Conservation (phyloP, 2,113 vertebrate species). For the Eupsittula cactorum region DNA sequence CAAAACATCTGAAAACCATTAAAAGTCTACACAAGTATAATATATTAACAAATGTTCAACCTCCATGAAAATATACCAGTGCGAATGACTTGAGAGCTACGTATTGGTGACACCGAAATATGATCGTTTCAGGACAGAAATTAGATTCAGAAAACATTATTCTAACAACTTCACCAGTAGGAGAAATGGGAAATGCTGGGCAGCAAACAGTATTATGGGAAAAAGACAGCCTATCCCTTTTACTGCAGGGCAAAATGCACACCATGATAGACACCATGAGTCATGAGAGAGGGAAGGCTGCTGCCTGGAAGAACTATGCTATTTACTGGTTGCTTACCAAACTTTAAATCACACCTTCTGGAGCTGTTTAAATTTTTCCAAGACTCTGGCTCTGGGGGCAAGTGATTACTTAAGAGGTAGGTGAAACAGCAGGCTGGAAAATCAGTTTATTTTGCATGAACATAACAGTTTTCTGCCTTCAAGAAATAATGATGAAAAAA, state of each 20-base stretch:
- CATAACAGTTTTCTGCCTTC: not conserved
- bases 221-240: not conserved
- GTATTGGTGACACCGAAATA: rapidly evolving
- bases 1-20: constrained; percentile 12
- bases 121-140: not conserved
- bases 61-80: not conserved
- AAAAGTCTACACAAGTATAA: not conserved
- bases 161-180: not conserved
- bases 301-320: not conserved
- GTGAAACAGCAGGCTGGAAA: not conserved
- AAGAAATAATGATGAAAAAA: not conserved
- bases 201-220: not conserved
- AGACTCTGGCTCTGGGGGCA: not conserved
- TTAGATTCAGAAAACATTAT: not conserved
- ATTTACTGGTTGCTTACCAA: not conserved
- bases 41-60: not conserved
- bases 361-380: not conserved
- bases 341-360: not conserved
- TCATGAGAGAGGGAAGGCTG: not conserved
- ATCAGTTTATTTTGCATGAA: not conserved
- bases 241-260: not conserved
- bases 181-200: not conserved
- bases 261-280: not conserved
- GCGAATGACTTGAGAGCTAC: not conserved
- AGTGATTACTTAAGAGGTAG: not conserved